Conservation (phyloP, 1,140 invertebrate genomes). For the Bombus pascuorum region DNA sequence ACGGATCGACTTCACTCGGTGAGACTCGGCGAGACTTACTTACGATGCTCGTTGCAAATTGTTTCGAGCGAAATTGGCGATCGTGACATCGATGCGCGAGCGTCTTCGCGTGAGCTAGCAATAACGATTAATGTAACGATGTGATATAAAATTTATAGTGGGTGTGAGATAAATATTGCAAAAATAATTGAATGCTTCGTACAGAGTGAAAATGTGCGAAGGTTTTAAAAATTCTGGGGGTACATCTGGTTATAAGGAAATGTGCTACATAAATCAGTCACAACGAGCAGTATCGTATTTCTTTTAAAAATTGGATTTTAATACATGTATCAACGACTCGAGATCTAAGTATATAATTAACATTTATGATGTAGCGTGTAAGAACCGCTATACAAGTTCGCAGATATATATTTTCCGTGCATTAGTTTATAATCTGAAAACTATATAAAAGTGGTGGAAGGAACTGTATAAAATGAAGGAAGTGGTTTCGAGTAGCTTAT, state of each 20-base stretch:
- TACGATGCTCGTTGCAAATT: conserved; percentile 7
- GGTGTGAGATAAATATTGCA: neutral
- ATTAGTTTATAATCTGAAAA: neutral
- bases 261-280: neutral
- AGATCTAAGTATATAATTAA: neutral
- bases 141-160: neutral
- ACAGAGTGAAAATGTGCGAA: neutral
- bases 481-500: neutral
- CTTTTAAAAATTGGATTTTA: neutral
- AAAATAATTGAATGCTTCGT: neutral
- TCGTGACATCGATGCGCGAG: neutral
- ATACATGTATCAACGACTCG: conserved; percentile 4
- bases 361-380: neutral
- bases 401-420: neutral
- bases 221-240: too few species aligned
- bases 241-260: neutral
- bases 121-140: neutral
- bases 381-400: neutral
- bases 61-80: neutral
- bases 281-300: neutral
- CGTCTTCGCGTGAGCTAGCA: neutral
- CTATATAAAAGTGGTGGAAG: neutral
- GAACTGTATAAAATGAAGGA: neutral
- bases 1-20: conserved; percentile 12
- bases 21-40: neutral